Evolutionary conservation across 2,888 invertebrate species (phyloP).

Genomic region (Anoplius nigerrimus): DNA sequence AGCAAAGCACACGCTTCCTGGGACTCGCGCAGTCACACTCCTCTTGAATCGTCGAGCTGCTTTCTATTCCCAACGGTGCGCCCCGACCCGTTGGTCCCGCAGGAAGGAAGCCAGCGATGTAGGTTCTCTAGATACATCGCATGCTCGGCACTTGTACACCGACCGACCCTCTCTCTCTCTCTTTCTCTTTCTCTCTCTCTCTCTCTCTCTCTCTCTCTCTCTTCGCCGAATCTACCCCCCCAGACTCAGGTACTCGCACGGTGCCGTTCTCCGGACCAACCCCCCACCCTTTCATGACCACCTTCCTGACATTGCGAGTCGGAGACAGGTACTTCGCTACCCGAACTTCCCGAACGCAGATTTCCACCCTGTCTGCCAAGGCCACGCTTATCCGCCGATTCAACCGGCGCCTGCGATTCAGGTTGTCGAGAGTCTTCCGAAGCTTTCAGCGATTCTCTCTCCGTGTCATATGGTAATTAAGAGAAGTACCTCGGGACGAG

Average conservation of each 20-base stretch:
- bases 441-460: no score
- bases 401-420: not conserved
- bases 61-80: slow-evolving; percentile 63
- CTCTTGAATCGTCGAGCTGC: slow-evolving; percentile 66
- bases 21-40: slow-evolving; percentile 71
- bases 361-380: slow-evolving; percentile 27
- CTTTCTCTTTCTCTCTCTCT: slow-evolving; percentile 22
- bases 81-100: slow-evolving; percentile 48
- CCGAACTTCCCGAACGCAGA: slow-evolving; percentile 56
- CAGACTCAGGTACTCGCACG: no score
- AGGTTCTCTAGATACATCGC: slow-evolving; percentile 51
- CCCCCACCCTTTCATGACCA: not conserved
- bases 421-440: no score
- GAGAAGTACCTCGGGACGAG: no score
- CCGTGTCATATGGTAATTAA: no score
- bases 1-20: slow-evolving; percentile 76
- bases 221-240: slow-evolving; percentile 29
- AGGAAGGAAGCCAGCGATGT: slow-evolving; percentile 71
- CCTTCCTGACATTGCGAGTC: slow-evolving; percentile 32
- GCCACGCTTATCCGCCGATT: slow-evolving; percentile 8
- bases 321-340: slow-evolving; percentile 55
- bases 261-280: slow-evolving; percentile 27
- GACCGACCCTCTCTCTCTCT: slow-evolving; percentile 22
- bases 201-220: slow-evolving; percentile 17
- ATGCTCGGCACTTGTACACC: slow-evolving; percentile 23